Evolutionary conservation across 2,797 vertebrate species (phyloP).

Genomic region (Helicolenus hilgendorfi): DNA sequence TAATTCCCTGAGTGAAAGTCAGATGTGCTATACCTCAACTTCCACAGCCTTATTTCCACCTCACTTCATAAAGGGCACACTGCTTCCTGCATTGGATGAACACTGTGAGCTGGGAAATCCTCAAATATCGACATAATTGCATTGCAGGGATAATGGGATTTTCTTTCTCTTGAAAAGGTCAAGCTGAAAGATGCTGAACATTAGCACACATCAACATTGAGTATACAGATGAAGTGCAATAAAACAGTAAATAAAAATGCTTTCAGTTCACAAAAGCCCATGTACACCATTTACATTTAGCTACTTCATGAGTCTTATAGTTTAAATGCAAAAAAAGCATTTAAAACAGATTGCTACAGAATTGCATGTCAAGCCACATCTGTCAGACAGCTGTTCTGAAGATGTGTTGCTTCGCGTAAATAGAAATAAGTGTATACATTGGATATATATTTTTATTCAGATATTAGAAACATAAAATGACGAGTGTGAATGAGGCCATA

Average conservation of each 20-base stretch:
- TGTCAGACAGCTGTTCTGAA: too few species aligned
- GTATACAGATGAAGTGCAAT: not conserved
- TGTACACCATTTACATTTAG: not conserved
- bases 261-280: not conserved
- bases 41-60: not conserved
- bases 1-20: too few species aligned
- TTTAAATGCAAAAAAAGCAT: too few species aligned
- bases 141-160: accelerated
- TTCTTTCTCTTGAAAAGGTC: not conserved
- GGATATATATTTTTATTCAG: not conserved
- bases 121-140: not conserved
- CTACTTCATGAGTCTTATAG: not conserved
- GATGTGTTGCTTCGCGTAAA: not conserved
- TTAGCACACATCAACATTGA: not conserved
- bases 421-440: not conserved
- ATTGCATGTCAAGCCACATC: not conserved
- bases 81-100: not conserved
- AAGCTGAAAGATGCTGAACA: not conserved
- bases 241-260: not conserved
- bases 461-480: not conserved
- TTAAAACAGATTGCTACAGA: not conserved
- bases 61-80: not conserved
- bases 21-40: too few species aligned
- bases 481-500: not conserved
- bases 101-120: not conserved